These are phyloP conservation scores for Harpegnathos saltator DNA, from an alignment of 1,140 invertebrate genomes.

Conservation along the genomic window DNA sequence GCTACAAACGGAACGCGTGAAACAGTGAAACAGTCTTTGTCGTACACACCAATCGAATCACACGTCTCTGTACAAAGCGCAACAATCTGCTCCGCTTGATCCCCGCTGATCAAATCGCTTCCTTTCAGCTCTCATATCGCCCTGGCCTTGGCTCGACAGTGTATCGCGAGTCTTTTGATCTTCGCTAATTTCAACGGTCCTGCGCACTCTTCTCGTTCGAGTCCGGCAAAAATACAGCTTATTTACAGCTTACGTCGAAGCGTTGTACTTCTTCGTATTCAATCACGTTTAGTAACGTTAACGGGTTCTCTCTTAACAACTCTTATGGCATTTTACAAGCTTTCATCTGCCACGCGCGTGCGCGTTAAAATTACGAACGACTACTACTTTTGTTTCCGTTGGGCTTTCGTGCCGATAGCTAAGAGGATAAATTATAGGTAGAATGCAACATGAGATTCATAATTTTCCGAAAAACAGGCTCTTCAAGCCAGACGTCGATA, in stretches of 20 bases:
- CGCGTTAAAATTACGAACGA: background rate
- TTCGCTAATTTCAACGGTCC: constrained; percentile 31
- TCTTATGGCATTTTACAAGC: constrained; percentile 49
- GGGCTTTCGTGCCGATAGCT: no score
- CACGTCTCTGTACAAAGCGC: no score
- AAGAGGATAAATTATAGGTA: no score
- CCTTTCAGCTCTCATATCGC: no score
- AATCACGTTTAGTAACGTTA: constrained; percentile 43
- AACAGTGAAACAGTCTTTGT: constrained; percentile 44
- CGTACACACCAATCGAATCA: background rate
- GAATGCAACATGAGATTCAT: no score
- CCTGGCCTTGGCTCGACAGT: no score
- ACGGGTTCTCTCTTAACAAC: constrained; percentile 27
- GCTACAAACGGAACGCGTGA: constrained; percentile 38
- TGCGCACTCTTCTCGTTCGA: background rate
- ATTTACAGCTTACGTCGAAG: constrained; percentile 57
- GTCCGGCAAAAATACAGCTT: constrained; percentile 43
- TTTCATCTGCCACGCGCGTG: constrained; percentile 35
- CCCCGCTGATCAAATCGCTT: no score
- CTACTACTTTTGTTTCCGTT: background rate
- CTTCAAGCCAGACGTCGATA: no score
- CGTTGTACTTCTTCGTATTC: constrained; percentile 44
- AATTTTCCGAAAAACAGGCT: no score
- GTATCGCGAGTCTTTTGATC: constrained; percentile 1
- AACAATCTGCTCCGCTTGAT: no score